Conservation (phyloP, 2,113 vertebrate species). For the Chrysochloris asiatica region DNA sequence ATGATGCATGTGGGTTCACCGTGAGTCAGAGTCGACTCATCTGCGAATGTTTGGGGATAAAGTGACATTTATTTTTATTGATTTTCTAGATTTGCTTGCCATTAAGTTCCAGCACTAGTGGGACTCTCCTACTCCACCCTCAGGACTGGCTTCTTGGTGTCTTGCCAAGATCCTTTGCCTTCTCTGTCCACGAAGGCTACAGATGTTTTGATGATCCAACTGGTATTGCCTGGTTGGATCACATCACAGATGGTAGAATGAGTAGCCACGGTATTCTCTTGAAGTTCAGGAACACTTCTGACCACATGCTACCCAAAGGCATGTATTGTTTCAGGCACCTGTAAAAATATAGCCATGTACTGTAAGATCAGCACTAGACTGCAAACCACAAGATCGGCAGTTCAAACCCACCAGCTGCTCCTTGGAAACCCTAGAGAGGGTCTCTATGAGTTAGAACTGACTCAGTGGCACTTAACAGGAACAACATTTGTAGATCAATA, state of each 20-base stretch:
- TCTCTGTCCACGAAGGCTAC: neutral
- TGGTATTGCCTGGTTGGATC: neutral
- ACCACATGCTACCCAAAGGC: neutral
- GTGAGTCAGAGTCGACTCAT: neutral
- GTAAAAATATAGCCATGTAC: constrained; percentile 32
- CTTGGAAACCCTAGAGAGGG: too few species aligned
- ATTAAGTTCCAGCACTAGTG: neutral
- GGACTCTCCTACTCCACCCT: neutral
- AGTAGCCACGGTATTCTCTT: neutral
- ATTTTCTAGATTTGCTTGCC: neutral
- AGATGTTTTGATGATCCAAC: neutral
- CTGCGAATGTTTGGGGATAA: neutral
- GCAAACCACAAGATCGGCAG: too few species aligned
- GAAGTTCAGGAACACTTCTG: neutral
- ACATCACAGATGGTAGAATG: neutral
- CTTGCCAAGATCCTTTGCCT: neutral
- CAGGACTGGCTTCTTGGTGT: neutral
- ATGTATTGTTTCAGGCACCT: constrained; percentile 13
- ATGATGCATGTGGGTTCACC: neutral
- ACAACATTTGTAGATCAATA: constrained; percentile 46
- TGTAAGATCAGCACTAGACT: too few species aligned
- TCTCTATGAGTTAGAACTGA: too few species aligned
- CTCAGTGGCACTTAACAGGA: too few species aligned
- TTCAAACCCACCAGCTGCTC: too few species aligned
- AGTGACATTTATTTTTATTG: neutral